Percentiles rank a stretch among this genome's conserved stretches.
phyloP scores from a whole-genome alignment of 2,888 invertebrate genomes.

The Ptilodon capucinus region DNA sequence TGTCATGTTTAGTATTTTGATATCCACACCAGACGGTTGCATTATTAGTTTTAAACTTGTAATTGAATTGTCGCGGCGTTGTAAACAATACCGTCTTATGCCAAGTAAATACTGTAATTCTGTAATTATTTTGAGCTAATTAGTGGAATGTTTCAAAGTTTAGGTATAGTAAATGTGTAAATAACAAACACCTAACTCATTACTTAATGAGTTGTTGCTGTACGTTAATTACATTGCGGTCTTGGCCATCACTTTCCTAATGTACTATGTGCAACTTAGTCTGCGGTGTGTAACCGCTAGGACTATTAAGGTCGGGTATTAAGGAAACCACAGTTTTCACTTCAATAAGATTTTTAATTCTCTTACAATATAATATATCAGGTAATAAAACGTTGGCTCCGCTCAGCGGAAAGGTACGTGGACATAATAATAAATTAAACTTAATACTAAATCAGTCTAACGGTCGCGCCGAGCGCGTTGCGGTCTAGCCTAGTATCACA shows the following conservation, averaged over 20 bases:
- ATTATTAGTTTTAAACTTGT: too few species aligned
- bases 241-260: conserved; percentile 29
- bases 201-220: background rate
- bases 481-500: conserved; percentile 81
- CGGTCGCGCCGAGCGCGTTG: conserved; percentile 76
- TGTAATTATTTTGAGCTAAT: background rate
- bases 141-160: background rate
- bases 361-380: conserved; percentile 62
- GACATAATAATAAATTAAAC: conserved; percentile 75
- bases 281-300: conserved; percentile 16
- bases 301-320: conserved; percentile 31
- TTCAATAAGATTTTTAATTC: conserved; percentile 69
- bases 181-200: background rate
- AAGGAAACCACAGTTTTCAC: conserved; percentile 60
- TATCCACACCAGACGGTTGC: too few species aligned
- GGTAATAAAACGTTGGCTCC: conserved; percentile 74
- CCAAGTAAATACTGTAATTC: background rate
- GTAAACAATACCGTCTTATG: too few species aligned
- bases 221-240: conserved; percentile 1
- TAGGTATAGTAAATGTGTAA: background rate
- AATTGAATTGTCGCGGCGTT: too few species aligned
- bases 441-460: conserved; percentile 80
- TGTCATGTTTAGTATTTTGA: too few species aligned
- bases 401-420: conserved; percentile 81
- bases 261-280: conserved; percentile 5